Evolutionary conservation across 1,140 invertebrate species (phyloP).

Genomic region (Drosophila fuyamai): DNA sequence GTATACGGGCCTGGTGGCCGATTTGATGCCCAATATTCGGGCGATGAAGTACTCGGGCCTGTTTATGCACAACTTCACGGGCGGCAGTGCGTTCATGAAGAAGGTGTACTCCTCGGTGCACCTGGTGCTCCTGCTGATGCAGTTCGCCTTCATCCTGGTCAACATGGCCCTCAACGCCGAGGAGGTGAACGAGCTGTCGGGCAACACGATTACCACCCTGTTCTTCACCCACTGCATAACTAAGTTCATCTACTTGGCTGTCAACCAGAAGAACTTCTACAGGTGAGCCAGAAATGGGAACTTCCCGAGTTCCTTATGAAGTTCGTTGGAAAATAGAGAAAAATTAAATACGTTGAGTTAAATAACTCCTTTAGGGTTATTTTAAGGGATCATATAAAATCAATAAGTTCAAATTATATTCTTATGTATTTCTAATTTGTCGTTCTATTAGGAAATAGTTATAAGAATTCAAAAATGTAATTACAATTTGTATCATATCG

Average conservation of each 20-base stretch:
- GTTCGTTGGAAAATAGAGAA: no score
- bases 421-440: no score
- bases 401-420: no score
- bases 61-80: slow-evolving; percentile 92
- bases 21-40: slow-evolving; percentile 92
- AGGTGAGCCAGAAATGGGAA: slow-evolving; percentile 84
- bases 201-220: slow-evolving; percentile 92
- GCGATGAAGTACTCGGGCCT: slow-evolving; percentile 91
- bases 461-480: no score
- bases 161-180: slow-evolving; percentile 90
- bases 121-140: slow-evolving; percentile 87
- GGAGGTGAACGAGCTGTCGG: slow-evolving; percentile 92
- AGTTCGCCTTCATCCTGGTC: slow-evolving; percentile 88
- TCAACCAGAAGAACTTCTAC: slow-evolving; percentile 91
- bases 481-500: no score
- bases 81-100: slow-evolving; percentile 86
- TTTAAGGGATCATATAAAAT: no score
- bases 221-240: slow-evolving; percentile 92
- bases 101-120: slow-evolving; percentile 88
- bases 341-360: no score
- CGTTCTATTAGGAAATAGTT: no score
- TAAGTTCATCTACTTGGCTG: slow-evolving; percentile 90
- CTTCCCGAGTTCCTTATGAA: no score
- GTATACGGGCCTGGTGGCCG: slow-evolving; percentile 89
- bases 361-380: no score